Evolutionary conservation across 2,113 vertebrate species (phyloP), one percentile per base, ranked within the genome.

Genomic region (Lethenteron reissneri): DNA sequence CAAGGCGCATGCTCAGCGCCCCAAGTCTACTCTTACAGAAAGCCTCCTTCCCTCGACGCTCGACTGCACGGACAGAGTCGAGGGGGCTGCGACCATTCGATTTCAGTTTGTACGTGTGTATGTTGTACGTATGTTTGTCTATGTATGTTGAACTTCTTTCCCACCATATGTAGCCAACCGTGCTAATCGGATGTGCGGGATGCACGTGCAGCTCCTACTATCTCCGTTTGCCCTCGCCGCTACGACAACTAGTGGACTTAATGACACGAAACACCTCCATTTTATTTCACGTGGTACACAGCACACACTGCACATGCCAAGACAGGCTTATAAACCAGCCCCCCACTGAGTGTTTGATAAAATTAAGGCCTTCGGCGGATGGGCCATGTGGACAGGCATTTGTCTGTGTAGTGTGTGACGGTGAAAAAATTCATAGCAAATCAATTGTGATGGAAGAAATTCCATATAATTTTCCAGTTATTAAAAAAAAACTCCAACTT

Each of bases 401-500:
- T 17, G 25, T 11, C 10, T 11, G 64, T 15, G 14, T 64, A 64
- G 17, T 15, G 60, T 15, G 17, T 15, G 60, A 64, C 7, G 60
- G 60, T 64, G 14, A 3, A 64, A 19, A 64, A 64, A 64, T 64
- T 64, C 17, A 14, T 64, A 14, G 17, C 14, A 14, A 64, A 64
- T 64, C 60, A 14, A 15, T 14, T 15, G 14, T 68, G 25, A 17
- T 68, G 64, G 25, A 68, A 68, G 8, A 68, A 25, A 9, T 68
- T 9, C 64, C 60, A 15, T 64, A 64, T 64, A 19, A 64, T 64
- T 19, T 64, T 64, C 60, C 60, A 14, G 14, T 64, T 64, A 15
- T 64, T 19, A 64, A 64, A 64, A 64, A n/a, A 64, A 64, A 7
- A 15, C 14, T 64, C 60, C 14, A 64, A 64, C 60, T 68, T 83